phyloP scores from a whole-genome alignment of 2,113 vertebrate species.

The human region GRCh38 chr1:230304501-230305000 shows the following conservation, averaged over 20 bases:
- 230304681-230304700: background rate
- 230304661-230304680: background rate
- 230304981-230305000: too few species aligned
- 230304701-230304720: background rate
- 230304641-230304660: background rate
- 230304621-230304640: background rate
- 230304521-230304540: background rate
- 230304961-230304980: too few species aligned
- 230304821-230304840: background rate
- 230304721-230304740: background rate
- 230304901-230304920: too few species aligned
- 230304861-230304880: background rate
- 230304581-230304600: background rate
- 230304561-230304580: background rate
- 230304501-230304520: background rate
- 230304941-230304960: background rate
- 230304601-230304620: background rate
- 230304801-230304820: background rate
- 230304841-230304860: background rate
- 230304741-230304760: background rate
- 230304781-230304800: background rate
- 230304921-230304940: background rate
- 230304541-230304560: background rate
- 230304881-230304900: background rate
- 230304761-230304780: background rate